These are phyloP conservation scores for Oncorhynchus masou DNA, from an alignment of 2,113 vertebrate species.

Conservation along the genomic window DNA sequence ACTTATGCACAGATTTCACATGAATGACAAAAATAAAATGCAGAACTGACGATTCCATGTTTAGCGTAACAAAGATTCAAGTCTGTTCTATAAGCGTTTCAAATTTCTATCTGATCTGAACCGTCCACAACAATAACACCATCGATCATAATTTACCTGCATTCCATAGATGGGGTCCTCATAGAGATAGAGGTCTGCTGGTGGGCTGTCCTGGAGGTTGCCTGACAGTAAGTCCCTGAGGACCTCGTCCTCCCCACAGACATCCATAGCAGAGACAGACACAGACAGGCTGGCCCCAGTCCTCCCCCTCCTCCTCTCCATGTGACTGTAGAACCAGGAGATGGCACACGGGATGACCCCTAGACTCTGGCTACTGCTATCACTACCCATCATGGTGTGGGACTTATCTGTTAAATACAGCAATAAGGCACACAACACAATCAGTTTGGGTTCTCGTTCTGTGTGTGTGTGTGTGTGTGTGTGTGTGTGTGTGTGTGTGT, in stretches of 20 bases:
- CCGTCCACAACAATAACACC: too few species aligned
- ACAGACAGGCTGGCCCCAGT: conserved; percentile 88
- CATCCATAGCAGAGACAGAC: conserved; percentile 93
- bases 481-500: neutral
- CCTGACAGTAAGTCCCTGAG: conserved; percentile 88
- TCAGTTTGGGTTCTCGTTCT: neutral
- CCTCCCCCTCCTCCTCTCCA: conserved; percentile 80
- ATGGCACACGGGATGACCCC: conserved; percentile 94
- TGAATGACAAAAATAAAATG: too few species aligned
- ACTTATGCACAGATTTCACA: too few species aligned
- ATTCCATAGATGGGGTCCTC: conserved; percentile 92
- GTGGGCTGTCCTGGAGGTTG: conserved; percentile 85
- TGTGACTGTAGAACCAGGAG: conserved; percentile 95
- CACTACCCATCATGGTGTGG: conserved; percentile 94
- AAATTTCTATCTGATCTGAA: too few species aligned
- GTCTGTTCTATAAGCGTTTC: neutral
- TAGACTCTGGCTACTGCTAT: conserved; percentile 85
- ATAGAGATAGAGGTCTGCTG: conserved; percentile 85
- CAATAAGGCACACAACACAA: conserved; percentile 62
- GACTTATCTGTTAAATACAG: conserved; percentile 84
- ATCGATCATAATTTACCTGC: conserved; percentile 73
- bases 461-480: neutral
- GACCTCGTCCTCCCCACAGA: conserved; percentile 93
- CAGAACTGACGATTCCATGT: too few species aligned
- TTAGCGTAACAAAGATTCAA: too few species aligned